phyloP scores from a whole-genome alignment of 2,888 invertebrate genomes.

The Heteropelma amictum region DNA sequence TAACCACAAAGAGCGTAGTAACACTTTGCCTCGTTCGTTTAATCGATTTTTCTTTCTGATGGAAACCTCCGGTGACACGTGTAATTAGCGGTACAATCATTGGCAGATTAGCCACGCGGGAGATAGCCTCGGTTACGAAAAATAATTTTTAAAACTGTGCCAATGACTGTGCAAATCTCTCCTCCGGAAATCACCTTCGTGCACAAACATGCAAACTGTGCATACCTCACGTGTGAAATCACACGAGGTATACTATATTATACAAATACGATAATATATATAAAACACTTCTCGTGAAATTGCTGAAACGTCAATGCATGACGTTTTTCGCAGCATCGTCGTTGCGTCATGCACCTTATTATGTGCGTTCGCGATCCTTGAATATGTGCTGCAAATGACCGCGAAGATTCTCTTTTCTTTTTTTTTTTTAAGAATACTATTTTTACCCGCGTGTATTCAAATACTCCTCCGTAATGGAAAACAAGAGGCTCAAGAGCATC shows the following conservation, averaged over 20 bases:
- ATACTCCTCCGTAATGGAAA: too few species aligned
- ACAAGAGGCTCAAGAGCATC: too few species aligned
- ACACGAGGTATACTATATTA: neutral
- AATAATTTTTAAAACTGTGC: neutral
- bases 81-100: neutral
- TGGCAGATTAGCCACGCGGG: neutral
- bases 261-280: neutral
- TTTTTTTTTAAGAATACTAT: too few species aligned
- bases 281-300: conserved; percentile 15
- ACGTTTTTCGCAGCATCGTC: conserved; percentile 12
- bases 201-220: neutral
- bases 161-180: neutral
- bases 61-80: neutral
- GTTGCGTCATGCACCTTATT: conserved; percentile 1
- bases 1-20: conserved; percentile 6
- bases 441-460: too few species aligned
- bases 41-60: neutral
- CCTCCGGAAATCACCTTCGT: neutral
- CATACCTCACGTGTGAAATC: conserved; percentile 11
- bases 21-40: neutral
- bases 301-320: conserved; percentile 40
- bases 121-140: neutral
- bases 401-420: too few species aligned
- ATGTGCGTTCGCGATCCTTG: neutral
- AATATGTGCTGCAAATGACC: conserved; percentile 23